phyloP scores from a whole-genome alignment of 1,140 invertebrate species.

The Formica selysi region DNA sequence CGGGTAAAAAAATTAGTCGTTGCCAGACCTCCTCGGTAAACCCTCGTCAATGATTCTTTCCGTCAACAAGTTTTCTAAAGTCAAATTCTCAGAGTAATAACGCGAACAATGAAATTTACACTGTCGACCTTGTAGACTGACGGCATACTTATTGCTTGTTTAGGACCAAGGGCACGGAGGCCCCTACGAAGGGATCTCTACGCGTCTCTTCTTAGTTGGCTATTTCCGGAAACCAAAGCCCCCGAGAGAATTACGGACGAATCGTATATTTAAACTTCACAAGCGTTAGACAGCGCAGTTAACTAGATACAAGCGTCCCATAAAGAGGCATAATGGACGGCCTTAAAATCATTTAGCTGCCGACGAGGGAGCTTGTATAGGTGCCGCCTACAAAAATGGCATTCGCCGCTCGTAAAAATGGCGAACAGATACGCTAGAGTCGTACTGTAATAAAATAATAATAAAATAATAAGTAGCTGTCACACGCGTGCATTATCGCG shows the following conservation, averaged over 20 bases:
- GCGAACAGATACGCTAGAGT: neutral
- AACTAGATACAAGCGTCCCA: conserved; percentile 32
- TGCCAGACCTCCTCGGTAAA: neutral
- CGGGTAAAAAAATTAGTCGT: conserved; percentile 57
- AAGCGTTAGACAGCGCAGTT: conserved; percentile 50
- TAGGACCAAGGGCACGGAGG: conserved; percentile 54
- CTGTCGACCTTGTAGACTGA: conserved; percentile 7
- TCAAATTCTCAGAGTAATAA: conserved; percentile 44
- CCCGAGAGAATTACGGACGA: conserved; percentile 46
- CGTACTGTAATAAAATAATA: conserved; percentile 63
- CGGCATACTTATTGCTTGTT: conserved; percentile 69
- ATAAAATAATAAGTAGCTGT: conserved; percentile 41
- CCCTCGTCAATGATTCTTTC: conserved; percentile 40
- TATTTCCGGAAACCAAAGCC: conserved; percentile 53
- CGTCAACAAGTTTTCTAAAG: conserved; percentile 34
- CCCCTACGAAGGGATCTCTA: neutral
- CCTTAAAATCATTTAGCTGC: conserved; percentile 61
- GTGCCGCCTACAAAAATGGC: conserved; percentile 57
- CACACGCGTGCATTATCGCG: conserved; percentile 1
- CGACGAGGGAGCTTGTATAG: neutral
- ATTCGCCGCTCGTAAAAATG: conserved; percentile 50
- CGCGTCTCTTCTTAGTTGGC: neutral
- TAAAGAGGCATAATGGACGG: conserved; percentile 66
- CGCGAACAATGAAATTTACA: conserved; percentile 60
- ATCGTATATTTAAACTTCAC: conserved; percentile 55